Base-by-base conservation (phyloP, 2,113 vertebrate species). In the Archocentrus centrarchus region DNA sequence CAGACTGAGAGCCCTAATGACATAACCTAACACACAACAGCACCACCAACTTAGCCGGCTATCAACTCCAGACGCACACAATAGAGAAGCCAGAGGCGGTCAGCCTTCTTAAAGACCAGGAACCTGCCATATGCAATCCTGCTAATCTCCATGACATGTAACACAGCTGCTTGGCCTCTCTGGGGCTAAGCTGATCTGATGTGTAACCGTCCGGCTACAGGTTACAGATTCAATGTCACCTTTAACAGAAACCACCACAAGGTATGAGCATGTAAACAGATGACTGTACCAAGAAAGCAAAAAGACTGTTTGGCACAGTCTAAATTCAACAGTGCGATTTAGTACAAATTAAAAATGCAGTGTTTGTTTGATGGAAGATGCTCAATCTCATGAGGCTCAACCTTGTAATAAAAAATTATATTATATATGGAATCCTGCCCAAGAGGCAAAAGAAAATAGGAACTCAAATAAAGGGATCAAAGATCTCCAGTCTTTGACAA, bases 91-190 rank as follows among this genome's bases (percentile, higher is more conserved):
- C 80, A 87, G 83, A 87, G 24, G 77, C 83, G 10, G 79, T 22
- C 82, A 11, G 86, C 80, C 82, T 76, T 41, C 53, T 75, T 83
- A 70, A 77, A 77, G 79, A 88, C 17, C 88, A 82, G 89, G 60
- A 81, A 89, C 62, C 78, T 89, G 90, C 91, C 92, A 86, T 4
- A 13, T 86, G 63, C 81, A 78, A 92, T 93, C 77, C 80, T 11
- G 73, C 55, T 89, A 86, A 94, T 89, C 86, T 83, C 85, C 41
- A 2, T 84, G 93, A 94, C 58, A 79, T 77, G 82, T 59, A 91
- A 88, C 88, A 79, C 84, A 87, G 87, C 41, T 57, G 35, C 62
- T 44, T 15, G 75, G 84, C 66, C 79, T 83, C 90, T 82, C 83
- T 10, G 17, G 79, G 84, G 47, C 37, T 27, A 44, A 24, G 77